A percentile compares a stretch with the other conserved stretches of the same genome.
These are phyloP conservation scores for Diachasma alloeum DNA, from an alignment of 1,140 invertebrate genomes.

Conservation along the genomic window DNA sequence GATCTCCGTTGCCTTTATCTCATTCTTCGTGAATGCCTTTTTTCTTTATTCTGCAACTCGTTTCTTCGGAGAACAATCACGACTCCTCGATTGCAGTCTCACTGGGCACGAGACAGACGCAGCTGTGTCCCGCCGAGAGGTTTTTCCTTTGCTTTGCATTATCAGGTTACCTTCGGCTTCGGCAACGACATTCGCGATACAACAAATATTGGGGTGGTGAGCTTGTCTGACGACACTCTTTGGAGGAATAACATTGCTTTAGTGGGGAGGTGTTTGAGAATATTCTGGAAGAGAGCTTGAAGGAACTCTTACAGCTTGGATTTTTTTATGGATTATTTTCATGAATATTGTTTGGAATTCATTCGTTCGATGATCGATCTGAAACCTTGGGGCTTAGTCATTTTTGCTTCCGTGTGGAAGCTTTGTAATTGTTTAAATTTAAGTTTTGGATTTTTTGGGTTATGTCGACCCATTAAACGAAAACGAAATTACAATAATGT, in stretches of 20 bases:
- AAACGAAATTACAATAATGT: too few species aligned
- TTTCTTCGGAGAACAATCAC: constrained; percentile 32
- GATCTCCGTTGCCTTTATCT: constrained; percentile 34
- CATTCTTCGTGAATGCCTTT: constrained; percentile 15
- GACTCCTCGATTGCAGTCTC: constrained; percentile 18
- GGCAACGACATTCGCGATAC: not conserved
- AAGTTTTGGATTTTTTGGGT: too few species aligned
- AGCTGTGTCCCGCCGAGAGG: constrained; percentile 4
- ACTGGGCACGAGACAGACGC: constrained; percentile 13
- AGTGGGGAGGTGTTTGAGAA: too few species aligned
- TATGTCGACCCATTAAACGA: too few species aligned
- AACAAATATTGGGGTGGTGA: not conserved
- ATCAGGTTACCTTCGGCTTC: not conserved
- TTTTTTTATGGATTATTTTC: too few species aligned
- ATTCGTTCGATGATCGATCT: too few species aligned
- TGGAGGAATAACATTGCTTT: not conserved
- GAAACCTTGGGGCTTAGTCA: too few species aligned
- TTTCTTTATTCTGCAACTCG: not conserved
- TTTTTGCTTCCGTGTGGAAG: too few species aligned
- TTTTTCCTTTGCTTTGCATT: not conserved
- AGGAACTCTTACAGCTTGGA: too few species aligned
- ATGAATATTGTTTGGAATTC: too few species aligned
- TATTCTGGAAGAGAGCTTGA: too few species aligned
- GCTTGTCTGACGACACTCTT: not conserved
- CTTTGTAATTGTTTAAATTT: too few species aligned